phyloP scores from a whole-genome alignment of 2,888 invertebrate genomes.

The Actias luna region DNA sequence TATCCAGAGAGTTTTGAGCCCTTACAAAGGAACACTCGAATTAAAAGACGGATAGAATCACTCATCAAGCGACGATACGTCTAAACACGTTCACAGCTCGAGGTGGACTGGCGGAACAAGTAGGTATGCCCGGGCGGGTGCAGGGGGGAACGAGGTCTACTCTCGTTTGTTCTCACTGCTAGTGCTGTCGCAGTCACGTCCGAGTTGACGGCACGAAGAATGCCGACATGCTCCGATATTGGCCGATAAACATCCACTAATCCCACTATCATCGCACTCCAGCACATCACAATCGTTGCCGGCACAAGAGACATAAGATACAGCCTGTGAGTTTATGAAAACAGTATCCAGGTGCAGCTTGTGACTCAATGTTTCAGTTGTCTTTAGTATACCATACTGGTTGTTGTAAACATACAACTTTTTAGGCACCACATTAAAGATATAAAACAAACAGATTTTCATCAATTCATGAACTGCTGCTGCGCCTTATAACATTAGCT shows the following conservation, averaged over 20 bases:
- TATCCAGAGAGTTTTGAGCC: slow-evolving; percentile 45
- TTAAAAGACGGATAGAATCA: slow-evolving; percentile 62
- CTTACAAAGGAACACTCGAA: slow-evolving; percentile 61
- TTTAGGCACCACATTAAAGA: neutral
- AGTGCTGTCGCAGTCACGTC: slow-evolving; percentile 53
- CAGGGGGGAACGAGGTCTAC: slow-evolving; percentile 44
- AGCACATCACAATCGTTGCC: neutral
- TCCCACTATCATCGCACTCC: slow-evolving; percentile 50
- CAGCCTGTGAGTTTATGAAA: neutral
- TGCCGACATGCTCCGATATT: slow-evolving; percentile 54
- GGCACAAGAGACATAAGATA: slow-evolving; percentile 41
- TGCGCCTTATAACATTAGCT: no score
- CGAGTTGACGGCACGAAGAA: slow-evolving; percentile 56
- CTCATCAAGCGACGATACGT: slow-evolving; percentile 38
- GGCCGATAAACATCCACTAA: slow-evolving; percentile 56
- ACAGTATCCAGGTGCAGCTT: neutral
- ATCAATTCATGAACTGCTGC: no score
- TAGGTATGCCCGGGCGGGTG: slow-evolving; percentile 50
- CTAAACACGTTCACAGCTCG: slow-evolving; percentile 47
- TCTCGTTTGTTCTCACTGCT: slow-evolving; percentile 46
- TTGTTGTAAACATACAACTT: neutral
- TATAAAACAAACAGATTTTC: no score
- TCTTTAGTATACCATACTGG: neutral
- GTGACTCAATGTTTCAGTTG: neutral
- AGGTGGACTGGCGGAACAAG: slow-evolving; percentile 58